A percentile compares a stretch with the other conserved stretches of the same genome.
Conservation (phyloP, 1,140 invertebrate species). For the Heliconius congener region DNA sequence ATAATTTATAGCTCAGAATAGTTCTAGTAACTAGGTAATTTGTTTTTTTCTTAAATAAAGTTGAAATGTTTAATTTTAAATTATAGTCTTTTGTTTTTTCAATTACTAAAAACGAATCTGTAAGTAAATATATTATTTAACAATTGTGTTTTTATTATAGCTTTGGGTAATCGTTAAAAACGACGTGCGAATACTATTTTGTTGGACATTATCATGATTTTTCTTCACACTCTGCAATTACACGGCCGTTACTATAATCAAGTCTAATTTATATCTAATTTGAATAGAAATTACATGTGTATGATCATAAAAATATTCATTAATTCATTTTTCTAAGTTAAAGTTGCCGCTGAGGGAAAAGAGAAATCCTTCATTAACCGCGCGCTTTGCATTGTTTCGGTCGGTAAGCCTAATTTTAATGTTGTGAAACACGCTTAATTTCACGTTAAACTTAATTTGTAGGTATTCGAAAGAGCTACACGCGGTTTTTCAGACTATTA, state of each 20-base stretch:
- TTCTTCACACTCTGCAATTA: neutral
- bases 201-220: neutral
- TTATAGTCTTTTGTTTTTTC: neutral
- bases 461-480: conserved; percentile 48
- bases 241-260: neutral
- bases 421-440: conserved; percentile 36
- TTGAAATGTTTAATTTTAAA: neutral
- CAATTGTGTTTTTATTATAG: neutral
- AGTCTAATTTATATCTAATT: conserved; percentile 15
- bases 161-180: neutral
- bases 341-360: conserved; percentile 42
- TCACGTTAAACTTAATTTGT: conserved; percentile 26
- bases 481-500: conserved; percentile 50
- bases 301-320: conserved; percentile 25
- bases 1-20: too few relatives aligned
- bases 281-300: conserved; percentile 23
- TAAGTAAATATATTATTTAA: neutral
- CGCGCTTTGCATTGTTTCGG: conserved; percentile 31
- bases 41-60: neutral
- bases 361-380: conserved; percentile 28
- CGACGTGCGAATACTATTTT: neutral
- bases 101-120: neutral
- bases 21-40: too few relatives aligned
- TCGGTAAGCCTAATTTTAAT: conserved; percentile 42
- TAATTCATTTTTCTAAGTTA: conserved; percentile 27